phyloP scores from a whole-genome alignment of 2,888 invertebrate species.

The Tenthredo notha region DNA sequence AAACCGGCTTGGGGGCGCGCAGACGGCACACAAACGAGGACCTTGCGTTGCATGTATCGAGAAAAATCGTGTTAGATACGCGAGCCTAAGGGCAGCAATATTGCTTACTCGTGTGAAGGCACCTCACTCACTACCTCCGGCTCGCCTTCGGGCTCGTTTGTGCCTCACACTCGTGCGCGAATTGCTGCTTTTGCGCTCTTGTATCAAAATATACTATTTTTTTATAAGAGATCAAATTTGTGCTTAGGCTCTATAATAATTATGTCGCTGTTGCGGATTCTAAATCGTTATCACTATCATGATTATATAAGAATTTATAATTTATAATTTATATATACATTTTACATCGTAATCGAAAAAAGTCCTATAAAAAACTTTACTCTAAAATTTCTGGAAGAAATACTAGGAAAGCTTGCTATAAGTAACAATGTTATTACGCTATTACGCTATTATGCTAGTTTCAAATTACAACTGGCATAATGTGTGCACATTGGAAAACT shows the following conservation, averaged over 20 bases:
- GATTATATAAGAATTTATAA: constrained; percentile 4
- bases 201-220: too few relatives aligned
- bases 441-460: constrained; percentile 31
- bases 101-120: too few relatives aligned
- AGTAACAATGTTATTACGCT: constrained; percentile 5
- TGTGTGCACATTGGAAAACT: constrained; percentile 43
- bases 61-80: too few relatives aligned
- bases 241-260: constrained; percentile 28
- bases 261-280: constrained; percentile 12
- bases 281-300: constrained; percentile 21
- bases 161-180: too few relatives aligned
- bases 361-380: constrained; percentile 67
- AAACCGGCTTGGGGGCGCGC: too few relatives aligned
- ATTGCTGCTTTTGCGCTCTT: too few relatives aligned
- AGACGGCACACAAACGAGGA: too few relatives aligned
- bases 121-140: too few relatives aligned
- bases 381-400: constrained; percentile 63
- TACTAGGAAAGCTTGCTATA: constrained; percentile 46
- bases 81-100: too few relatives aligned
- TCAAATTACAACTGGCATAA: constrained; percentile 27
- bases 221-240: constrained; percentile 42
- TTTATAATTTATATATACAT: neutral
- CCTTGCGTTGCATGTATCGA: too few relatives aligned
- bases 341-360: constrained; percentile 65
- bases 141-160: too few relatives aligned